phyloP scores from a whole-genome alignment of 53 echinoderm and acorn worm species.

The Hippasteria phrygiana region DNA sequence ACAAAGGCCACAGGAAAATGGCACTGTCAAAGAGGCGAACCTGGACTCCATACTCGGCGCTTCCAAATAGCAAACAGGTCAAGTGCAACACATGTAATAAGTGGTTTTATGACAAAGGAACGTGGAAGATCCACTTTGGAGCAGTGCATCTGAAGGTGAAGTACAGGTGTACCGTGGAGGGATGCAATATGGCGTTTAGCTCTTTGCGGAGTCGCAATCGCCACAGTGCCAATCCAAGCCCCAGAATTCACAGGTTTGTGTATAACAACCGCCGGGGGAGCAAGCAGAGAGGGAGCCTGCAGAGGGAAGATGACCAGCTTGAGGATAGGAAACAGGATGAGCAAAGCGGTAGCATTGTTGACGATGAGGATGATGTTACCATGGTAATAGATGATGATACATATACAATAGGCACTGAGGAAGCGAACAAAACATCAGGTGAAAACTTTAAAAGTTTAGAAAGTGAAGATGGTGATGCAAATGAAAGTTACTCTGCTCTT shows the following conservation, averaged over 20 bases:
- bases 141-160: constrained; percentile 76
- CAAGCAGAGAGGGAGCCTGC: constrained; percentile 10
- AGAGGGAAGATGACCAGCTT: constrained; percentile 6
- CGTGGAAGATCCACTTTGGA: constrained; percentile 78
- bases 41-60: constrained; percentile 30
- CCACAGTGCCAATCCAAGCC: constrained; percentile 77
- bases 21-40: constrained; percentile 40
- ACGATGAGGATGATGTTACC: constrained; percentile 39
- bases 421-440: neutral
- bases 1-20: constrained; percentile 35
- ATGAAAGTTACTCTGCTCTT: neutral
- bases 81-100: constrained; percentile 73
- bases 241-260: constrained; percentile 65
- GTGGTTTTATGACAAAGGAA: constrained; percentile 79
- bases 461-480: constrained; percentile 1
- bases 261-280: constrained; percentile 31
- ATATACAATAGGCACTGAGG: constrained; percentile 6
- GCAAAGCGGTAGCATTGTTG: neutral
- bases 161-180: constrained; percentile 72
- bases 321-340: constrained; percentile 11
- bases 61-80: constrained; percentile 68
- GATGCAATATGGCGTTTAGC: constrained; percentile 77
- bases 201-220: constrained; percentile 76
- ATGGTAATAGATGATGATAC: constrained; percentile 45
- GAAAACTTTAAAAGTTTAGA: constrained; percentile 13